Evolutionary conservation across 2,888 invertebrate genomes (phyloP), one percentile per base, ranked within the genome.

Genomic region (Tetragonula carbonaria): DNA sequence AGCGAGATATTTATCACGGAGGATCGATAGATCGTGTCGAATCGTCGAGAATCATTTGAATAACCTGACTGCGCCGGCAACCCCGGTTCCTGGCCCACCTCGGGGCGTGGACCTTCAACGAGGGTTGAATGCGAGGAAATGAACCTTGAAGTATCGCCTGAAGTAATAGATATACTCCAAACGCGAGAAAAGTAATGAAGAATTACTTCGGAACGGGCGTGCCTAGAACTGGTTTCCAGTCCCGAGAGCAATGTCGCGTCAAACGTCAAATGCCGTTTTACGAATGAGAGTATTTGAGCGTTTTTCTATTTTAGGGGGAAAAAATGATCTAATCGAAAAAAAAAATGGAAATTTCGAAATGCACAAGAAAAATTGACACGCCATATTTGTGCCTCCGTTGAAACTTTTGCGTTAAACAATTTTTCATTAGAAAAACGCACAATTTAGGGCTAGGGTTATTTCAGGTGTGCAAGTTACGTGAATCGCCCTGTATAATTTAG

Each of bases 151-250:
- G 86, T 90, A 86, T 85, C 83, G 86, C 82, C 78, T 83, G 78
- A 88, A 77, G 70, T 78, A 88, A 80, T 75, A 84, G 87, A 65
- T 65, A 84, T 65, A 83, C 80, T 68, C 78, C 50, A 68, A 28
- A 70, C 73, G 50, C 72, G 73, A 79, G 85, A 86, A 90, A 88
- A 86, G 84, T 84, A 88, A 87, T 85, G 84, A 90, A 88, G 86
- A 88, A 91, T 91, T 87, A 87, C 87, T 82, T 80, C 45, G 74
- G 76, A 82, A 85, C 77, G 88, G 87, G 85, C 87, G 90, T 88
- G 90, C 77, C 88, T 82, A 71, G 83, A 92, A 92, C 91, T 90
- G 92, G 91, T 91, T 92, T 90, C 82, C 88, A 87, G 88, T 90
- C 0, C 23, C 23, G 84, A 80, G 83, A 78, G 80, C 79, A 86